A percentile compares a stretch with the other conserved stretches of the same genome.
phyloP scores from a whole-genome alignment of 2,797 vertebrate species.

The Cirrhinus molitorella region DNA sequence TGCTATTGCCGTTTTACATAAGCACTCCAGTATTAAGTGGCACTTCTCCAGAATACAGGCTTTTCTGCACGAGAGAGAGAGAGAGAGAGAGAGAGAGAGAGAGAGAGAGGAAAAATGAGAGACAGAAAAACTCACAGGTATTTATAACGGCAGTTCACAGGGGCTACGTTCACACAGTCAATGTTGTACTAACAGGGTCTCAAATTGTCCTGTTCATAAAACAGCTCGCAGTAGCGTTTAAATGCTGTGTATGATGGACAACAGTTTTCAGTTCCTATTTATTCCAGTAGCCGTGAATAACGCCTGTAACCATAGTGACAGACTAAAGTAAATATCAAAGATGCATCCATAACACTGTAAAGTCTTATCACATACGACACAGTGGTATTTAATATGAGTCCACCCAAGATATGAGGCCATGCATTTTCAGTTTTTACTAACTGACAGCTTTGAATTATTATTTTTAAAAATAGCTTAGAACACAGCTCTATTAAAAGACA shows the following conservation, averaged over 20 bases:
- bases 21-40: slow-evolving; percentile 74
- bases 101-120: slow-evolving; percentile 9
- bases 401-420: background rate
- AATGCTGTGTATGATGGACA: slow-evolving; percentile 20
- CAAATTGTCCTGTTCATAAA: slow-evolving; percentile 20
- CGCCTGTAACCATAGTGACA: slow-evolving; percentile 30
- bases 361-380: background rate
- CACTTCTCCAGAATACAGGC: slow-evolving; percentile 77
- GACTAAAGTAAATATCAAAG: slow-evolving; percentile 25
- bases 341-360: background rate
- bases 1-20: slow-evolving; percentile 71
- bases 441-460: background rate
- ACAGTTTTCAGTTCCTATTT: slow-evolving; percentile 11
- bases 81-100: background rate
- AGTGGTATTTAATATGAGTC: background rate
- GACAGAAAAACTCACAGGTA: slow-evolving; percentile 23
- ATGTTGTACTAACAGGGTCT: slow-evolving; percentile 33
- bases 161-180: slow-evolving; percentile 22
- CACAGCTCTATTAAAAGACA: background rate
- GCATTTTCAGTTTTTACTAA: background rate
- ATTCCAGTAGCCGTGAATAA: background rate
- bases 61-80: slow-evolving; percentile 48
- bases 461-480: background rate
- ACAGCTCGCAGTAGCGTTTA: background rate
- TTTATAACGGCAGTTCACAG: slow-evolving; percentile 27